A percentile compares a stretch with the other conserved stretches of the same genome.
Conservation (phyloP, 2,113 vertebrate species). For the Shinisaurus crocodilurus region DNA sequence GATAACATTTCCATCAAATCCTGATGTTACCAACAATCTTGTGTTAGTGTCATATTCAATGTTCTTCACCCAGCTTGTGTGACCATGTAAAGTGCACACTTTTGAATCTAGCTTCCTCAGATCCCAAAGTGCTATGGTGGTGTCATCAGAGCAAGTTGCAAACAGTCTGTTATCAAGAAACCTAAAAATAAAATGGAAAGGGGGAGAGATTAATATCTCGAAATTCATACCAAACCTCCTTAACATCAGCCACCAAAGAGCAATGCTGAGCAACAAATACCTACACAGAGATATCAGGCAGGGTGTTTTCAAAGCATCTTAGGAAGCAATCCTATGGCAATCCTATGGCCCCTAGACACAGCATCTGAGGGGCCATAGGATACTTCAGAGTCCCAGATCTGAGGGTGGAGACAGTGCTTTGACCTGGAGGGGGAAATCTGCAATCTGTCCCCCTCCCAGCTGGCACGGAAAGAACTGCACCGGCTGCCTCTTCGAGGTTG, state of each 20-base stretch:
- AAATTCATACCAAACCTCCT: background rate
- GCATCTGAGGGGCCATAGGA: too few relatives aligned
- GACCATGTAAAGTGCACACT: constrained; percentile 96
- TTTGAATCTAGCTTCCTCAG: constrained; percentile 93
- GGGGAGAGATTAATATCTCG: background rate
- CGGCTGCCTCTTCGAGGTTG: too few relatives aligned
- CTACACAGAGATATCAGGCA: background rate
- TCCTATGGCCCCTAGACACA: too few relatives aligned
- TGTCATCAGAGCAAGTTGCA: constrained; percentile 98
- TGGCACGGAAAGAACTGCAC: too few relatives aligned
- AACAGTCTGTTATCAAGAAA: constrained; percentile 98
- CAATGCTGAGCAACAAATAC: background rate
- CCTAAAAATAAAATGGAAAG: constrained; percentile 68
- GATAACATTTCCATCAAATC: constrained; percentile 98
- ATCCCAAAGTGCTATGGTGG: constrained; percentile 98
- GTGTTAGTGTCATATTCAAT: constrained; percentile 98
- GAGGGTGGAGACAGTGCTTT: too few relatives aligned
- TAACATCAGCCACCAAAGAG: background rate
- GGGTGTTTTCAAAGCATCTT: background rate
- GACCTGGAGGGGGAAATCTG: too few relatives aligned
- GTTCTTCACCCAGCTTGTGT: constrained; percentile 99
- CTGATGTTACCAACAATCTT: constrained; percentile 94
- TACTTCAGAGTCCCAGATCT: too few relatives aligned
- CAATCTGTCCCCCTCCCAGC: too few relatives aligned
- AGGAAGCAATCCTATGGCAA: too few relatives aligned